Evolutionary conservation across 2,888 invertebrate species (phyloP).

Genomic region (Habroteleia sp.): DNA sequence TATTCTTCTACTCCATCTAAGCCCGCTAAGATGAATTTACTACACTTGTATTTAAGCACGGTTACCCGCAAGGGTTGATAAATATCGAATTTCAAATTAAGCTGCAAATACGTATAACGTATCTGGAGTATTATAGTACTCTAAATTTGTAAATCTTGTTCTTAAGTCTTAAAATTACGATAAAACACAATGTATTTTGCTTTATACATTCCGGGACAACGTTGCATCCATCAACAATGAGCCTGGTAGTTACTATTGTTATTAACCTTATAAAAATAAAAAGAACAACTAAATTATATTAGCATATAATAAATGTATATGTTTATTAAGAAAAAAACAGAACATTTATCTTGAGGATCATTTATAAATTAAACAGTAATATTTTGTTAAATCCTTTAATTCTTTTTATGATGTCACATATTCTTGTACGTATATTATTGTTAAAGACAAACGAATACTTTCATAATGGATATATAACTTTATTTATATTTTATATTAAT

Average conservation of each 20-base stretch:
- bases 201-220: constrained; percentile 25
- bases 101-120: constrained; percentile 9
- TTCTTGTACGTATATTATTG: too few species aligned
- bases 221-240: constrained; percentile 55
- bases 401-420: too few species aligned
- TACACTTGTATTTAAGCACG: constrained; percentile 15
- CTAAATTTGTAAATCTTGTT: constrained; percentile 21
- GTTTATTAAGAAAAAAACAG: constrained; percentile 26
- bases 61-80: neutral
- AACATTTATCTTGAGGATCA: too few species aligned
- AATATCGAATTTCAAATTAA: constrained; percentile 12
- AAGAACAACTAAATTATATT: constrained; percentile 53
- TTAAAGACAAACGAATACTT: too few species aligned
- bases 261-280: constrained; percentile 19
- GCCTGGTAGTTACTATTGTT: constrained; percentile 45
- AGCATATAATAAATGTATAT: constrained; percentile 53
- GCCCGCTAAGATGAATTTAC: constrained; percentile 3
- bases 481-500: too few species aligned
- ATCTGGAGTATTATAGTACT: neutral
- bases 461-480: too few species aligned
- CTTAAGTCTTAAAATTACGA: constrained; percentile 14
- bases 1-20: constrained; percentile 6
- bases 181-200: neutral
- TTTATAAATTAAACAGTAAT: too few species aligned
- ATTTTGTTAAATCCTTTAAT: too few species aligned